Evolutionary conservation across 1,140 invertebrate genomes (phyloP), one percentile per base, ranked within the genome.

Genomic region (Cheumatopsyche charites): DNA sequence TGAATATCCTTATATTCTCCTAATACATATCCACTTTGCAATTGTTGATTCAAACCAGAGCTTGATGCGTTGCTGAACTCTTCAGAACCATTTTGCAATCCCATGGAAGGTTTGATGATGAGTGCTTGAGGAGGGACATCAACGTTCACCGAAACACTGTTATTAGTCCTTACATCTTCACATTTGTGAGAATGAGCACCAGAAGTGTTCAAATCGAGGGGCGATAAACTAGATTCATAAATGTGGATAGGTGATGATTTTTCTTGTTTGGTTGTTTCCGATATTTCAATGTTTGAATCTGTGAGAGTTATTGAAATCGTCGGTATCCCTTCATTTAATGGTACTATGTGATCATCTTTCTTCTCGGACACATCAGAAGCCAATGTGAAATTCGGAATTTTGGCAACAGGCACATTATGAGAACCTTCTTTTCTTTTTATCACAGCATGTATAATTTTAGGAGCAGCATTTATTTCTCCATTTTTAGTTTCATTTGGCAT

Each of bases 211-310:
- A 76, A 61, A 65, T 76, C 73, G 12, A 76, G 49, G 1, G 74
- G 74, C 4, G 74, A 76, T 67, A 76, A 65, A 67, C 74, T 76
- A 12, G 74, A 73, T 63, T 76, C 74, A 41, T 76, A 76, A 21
- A 49, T 71, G 61, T 76, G 71, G 21, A 71, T 7, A 0, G 74
- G 74, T 1, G 74, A 76, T 12, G 68, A 49, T 19, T 71, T 73
- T 42, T 76, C 74, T 61, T 68, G 63, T 55, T 76, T 76, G 7
- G 71, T 73, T 21, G 49, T 15, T 7, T 58, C 21, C 11, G 13
- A 41, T 41, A 25, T 13, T 26, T 23, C 55, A 0, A 25, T 4
- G 1, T 58, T 4, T 23, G 19, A 1, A 58, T 26, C n/a, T 1
- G 55, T 17, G 11, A 58, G 23, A n/a, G 12, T 58, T 23, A 58